Evolutionary conservation across 2,797 vertebrate genomes (phyloP).

Genomic region (Sebastes cheni): DNA sequence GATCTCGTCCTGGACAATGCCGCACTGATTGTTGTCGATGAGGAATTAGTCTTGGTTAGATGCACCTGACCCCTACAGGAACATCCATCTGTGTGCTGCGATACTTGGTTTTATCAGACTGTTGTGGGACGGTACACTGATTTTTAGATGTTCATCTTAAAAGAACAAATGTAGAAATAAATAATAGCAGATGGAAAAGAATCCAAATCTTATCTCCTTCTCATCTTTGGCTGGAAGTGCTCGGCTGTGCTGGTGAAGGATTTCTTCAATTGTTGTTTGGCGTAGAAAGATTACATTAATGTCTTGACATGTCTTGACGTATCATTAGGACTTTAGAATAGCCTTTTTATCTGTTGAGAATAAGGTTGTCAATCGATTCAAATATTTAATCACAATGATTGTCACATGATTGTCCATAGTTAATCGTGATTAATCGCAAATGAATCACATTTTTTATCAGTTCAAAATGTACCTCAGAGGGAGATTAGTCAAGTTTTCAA

Average conservation of each 20-base stretch:
- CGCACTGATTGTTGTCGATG: constrained; percentile 62
- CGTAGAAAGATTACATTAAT: not conserved
- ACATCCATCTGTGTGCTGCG: constrained; percentile 39
- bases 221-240: constrained; percentile 23
- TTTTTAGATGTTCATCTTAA: constrained; percentile 36
- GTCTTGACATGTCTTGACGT: not conserved
- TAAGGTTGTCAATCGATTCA: too few species aligned
- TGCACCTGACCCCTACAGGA: constrained; percentile 28
- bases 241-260: not conserved
- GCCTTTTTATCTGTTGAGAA: not conserved
- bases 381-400: too few species aligned
- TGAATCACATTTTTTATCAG: too few species aligned
- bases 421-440: too few species aligned
- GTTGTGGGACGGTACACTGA: constrained; percentile 4
- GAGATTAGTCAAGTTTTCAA: too few species aligned
- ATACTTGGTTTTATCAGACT: constrained; percentile 38
- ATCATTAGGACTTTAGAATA: not conserved
- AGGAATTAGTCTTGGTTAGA: constrained; percentile 54
- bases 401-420: too few species aligned
- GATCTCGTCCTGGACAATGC: constrained; percentile 32
- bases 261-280: constrained; percentile 9
- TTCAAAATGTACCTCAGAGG: too few species aligned
- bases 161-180: constrained; percentile 49
- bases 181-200: constrained; percentile 39
- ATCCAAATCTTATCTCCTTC: constrained; percentile 32